phyloP scores from a whole-genome alignment of 1,140 invertebrate species.

The Cardiocondyla obscurior region DNA sequence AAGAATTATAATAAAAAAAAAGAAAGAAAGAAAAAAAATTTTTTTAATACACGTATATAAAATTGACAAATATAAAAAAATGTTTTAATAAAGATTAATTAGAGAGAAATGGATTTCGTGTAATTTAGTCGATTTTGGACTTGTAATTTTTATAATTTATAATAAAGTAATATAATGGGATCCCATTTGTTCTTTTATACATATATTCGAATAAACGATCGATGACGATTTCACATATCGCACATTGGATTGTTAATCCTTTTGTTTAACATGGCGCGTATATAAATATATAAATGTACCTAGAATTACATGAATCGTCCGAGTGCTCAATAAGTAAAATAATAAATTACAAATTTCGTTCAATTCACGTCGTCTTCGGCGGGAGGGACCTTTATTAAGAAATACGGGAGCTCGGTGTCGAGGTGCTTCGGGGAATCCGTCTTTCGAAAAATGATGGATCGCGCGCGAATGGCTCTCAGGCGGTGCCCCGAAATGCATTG shows the following conservation, averaged over 20 bases:
- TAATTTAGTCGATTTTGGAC: too few relatives aligned
- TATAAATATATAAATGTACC: background rate
- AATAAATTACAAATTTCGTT: conserved; percentile 1
- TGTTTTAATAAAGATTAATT: background rate
- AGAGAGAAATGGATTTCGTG: background rate
- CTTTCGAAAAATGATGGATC: conserved; percentile 14
- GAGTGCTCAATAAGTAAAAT: background rate
- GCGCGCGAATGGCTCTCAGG: background rate
- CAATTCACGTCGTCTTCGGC: background rate
- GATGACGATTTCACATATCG: too few relatives aligned
- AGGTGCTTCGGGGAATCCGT: background rate
- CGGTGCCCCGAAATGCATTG: background rate
- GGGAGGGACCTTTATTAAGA: background rate
- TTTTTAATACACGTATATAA: background rate
- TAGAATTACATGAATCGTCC: background rate
- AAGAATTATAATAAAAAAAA: background rate
- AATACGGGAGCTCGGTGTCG: background rate
- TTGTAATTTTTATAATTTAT: too few relatives aligned
- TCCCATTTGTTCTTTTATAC: background rate
- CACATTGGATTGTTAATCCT: too few relatives aligned
- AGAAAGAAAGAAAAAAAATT: background rate
- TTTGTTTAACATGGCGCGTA: background rate
- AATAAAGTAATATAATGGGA: too few relatives aligned
- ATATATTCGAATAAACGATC: too few relatives aligned
- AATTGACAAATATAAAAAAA: background rate